Percentiles rank a stretch among this genome's conserved stretches.
Evolutionary conservation across 2,888 invertebrate genomes (phyloP).

Genomic region (Deilephila elpenor): DNA sequence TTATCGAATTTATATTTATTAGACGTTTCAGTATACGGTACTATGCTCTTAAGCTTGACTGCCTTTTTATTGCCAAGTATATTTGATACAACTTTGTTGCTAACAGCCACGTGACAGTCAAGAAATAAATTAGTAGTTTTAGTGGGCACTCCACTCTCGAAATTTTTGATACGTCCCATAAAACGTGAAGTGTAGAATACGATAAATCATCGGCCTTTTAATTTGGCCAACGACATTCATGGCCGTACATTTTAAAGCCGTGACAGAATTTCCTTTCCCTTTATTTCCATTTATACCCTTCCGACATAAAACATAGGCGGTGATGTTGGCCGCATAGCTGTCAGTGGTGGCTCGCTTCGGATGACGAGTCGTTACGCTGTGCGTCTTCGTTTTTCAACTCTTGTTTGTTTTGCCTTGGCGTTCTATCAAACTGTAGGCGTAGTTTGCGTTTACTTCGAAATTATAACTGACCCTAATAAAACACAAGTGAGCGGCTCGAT

Average conservation of each 20-base stretch:
- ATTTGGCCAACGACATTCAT: constrained; percentile 67
- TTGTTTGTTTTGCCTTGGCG: constrained; percentile 41
- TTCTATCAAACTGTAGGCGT: constrained; percentile 17
- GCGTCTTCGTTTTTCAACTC: constrained; percentile 42
- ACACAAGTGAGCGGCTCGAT: constrained; percentile 14
- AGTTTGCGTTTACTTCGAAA: constrained; percentile 25
- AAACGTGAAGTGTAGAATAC: constrained; percentile 35
- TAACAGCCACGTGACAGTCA: constrained; percentile 18
- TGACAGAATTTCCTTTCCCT: constrained; percentile 64
- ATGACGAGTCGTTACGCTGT: constrained; percentile 42
- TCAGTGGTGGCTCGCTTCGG: constrained; percentile 51
- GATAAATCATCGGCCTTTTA: constrained; percentile 72
- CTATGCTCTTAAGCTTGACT: not conserved
- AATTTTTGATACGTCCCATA: constrained; percentile 29
- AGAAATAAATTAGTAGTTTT: constrained; percentile 24
- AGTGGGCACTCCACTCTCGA: constrained; percentile 19
- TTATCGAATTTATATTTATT: constrained; percentile 21
- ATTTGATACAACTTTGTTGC: constrained; percentile 27
- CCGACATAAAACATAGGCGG: constrained; percentile 66
- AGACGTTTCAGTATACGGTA: not conserved
- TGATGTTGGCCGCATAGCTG: constrained; percentile 55
- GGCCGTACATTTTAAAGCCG: constrained; percentile 59
- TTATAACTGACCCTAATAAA: constrained; percentile 15
- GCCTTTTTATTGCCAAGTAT: constrained; percentile 25
- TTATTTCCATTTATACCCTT: constrained; percentile 63